Base-by-base conservation (phyloP, 2,797 vertebrate genomes). In the Odontamblyopus lacepedii region DNA sequence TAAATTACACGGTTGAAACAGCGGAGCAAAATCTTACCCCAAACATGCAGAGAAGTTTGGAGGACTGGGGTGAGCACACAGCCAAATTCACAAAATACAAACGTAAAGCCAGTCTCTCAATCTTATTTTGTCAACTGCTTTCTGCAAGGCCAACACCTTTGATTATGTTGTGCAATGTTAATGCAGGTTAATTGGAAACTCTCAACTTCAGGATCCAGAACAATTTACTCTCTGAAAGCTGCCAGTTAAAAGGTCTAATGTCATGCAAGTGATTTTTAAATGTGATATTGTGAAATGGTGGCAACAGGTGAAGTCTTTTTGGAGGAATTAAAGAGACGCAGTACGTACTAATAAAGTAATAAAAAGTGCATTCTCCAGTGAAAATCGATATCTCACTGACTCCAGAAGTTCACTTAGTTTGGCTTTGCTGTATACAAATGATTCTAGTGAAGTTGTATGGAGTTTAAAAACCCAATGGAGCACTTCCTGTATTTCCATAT, bases 371-470 rank as follows among this genome's bases (percentile, higher is more conserved):
- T 64, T 71, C 63, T 71, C 48, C 56, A 72, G 76, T 81, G 80
- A 81, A 84, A 75, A 69, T n/a, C 18, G 70, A 69, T 76, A 78
- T 69, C 63, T 79, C 32, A 74, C 63, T 88, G 76, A 84, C 77
- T 69, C 50, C 26, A 50, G 11, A 74, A 76, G 66, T 78, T 71
- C 78, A 75, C 83, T 81, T 55, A 76, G 68, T 78, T 35, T 62
- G 63, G 68, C 6, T 72, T 19, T 11, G 26, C 50, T 30, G 57
- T 53, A 35, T 35, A 6, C 32, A 32, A 4, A 35, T 32, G 30
- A 32, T 32, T 32, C 30, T 32, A 32, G 30, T 32, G 32, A 35
- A 35, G 32, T 6, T 35, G 32, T 35, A 7, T 35, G 32, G 32
- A 35, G 6, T 35, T 35, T 35, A 35, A 35, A 35, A 35, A 35